These are phyloP conservation scores for Oithona nana DNA, from an alignment of 2,888 invertebrate species.

Conservation along the genomic window DNA sequence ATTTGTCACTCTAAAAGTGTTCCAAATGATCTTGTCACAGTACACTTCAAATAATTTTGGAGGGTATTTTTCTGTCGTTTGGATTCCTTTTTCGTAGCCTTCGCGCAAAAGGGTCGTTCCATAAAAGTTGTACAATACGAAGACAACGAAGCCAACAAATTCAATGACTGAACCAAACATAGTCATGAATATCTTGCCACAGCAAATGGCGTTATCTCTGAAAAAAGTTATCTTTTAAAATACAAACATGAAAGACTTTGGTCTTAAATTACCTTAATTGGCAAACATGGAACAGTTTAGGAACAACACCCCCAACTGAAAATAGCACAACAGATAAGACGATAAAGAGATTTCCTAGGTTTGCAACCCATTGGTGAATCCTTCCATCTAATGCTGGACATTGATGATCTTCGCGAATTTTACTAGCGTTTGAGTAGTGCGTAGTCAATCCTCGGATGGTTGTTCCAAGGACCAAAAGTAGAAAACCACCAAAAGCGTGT, in stretches of 20 bases:
- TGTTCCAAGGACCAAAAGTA: neutral
- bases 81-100: too few species aligned
- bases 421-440: too few species aligned
- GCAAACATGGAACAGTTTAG: neutral
- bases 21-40: too few species aligned
- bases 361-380: neutral
- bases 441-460: too few species aligned
- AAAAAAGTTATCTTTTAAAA: too few species aligned
- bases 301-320: neutral
- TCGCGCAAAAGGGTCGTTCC: too few species aligned
- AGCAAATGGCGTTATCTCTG: neutral
- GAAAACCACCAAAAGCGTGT: neutral
- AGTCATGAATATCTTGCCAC: neutral
- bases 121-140: neutral
- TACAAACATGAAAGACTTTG: too few species aligned
- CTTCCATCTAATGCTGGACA: neutral
- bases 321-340: neutral
- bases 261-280: too few species aligned
- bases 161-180: neutral
- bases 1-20: too few species aligned
- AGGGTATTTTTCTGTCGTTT: too few species aligned
- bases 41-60: too few species aligned
- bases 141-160: neutral
- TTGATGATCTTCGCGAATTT: too few species aligned
- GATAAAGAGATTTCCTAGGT: neutral